Evolutionary conservation across 2,113 vertebrate species (phyloP), one percentile per base, ranked within the genome.

Genomic region (Planiliza haematocheilus): DNA sequence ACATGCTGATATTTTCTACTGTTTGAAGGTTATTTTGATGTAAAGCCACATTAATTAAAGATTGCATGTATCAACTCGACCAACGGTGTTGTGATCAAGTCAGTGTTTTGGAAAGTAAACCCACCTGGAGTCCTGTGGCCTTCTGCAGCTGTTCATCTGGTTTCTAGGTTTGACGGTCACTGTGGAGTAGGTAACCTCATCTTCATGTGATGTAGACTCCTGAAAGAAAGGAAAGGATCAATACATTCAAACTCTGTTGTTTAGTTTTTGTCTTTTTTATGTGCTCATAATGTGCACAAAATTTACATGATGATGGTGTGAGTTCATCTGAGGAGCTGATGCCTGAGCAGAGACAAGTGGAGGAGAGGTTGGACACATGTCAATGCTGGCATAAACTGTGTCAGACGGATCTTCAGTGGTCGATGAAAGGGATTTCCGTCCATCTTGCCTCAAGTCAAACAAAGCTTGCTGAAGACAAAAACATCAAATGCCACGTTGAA

Each of bases 101-200:
- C 24, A 30, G 5, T 30, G 39, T 11, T 7, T 3, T 14, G 11
- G 11, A 50, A 39, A 30, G 60, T 46, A 2, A 79, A 75, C 84
- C 8, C 36, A 90, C 84, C 56, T 0, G 53, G 49, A 56, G 55
- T 71, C 38, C 1, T 30, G 34, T 1, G 8, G 10, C 1, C 0
- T 2, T 20, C 38, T 64, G 39, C 21, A 68, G 50, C 18, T 62
- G n/a, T 74, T 12, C 8, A 6, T 56, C 18, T 14, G 11, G 9
- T 68, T 49, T 75, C 20, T 81, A 30, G 66, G 53, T 58, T 48
- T 81, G 48, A 79, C 59, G 55, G 50, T 83, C 53, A 89, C 85
- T 52, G 72, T 65, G 16, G 86, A 52, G 69, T 91, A 91, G 37
- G 51, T 64, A 1, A 86, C 48, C 14, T 86, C 75, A n/a, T 38